phyloP scores from a whole-genome alignment of 1,140 invertebrate species.

The Cherax quadricarinatus region DNA sequence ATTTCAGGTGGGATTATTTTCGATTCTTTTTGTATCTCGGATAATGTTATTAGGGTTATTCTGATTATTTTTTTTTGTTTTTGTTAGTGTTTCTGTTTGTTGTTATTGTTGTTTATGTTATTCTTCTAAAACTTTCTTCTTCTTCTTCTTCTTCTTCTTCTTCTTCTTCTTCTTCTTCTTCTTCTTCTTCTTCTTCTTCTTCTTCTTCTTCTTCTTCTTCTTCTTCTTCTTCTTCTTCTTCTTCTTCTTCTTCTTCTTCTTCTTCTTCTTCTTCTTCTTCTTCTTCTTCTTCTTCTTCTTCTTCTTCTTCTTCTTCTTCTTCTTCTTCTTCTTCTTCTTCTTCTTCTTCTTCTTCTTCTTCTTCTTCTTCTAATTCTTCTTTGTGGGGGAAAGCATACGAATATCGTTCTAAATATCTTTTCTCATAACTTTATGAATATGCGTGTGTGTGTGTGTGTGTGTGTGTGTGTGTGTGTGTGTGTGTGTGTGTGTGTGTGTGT shows the following conservation, averaged over 20 bases:
- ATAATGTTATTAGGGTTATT: too few relatives aligned
- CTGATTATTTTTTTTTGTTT: too few relatives aligned
- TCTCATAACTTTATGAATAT: not conserved
- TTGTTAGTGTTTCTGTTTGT: too few relatives aligned
- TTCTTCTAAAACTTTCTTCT: too few relatives aligned
- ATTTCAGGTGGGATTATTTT: not conserved
- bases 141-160: too few relatives aligned
- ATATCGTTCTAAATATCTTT: not conserved
- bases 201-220: not conserved
- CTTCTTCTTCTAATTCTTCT: too few relatives aligned
- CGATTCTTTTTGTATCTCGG: not conserved
- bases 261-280: not conserved
- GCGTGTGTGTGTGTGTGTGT: not conserved
- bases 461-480: slow-evolving; percentile 34
- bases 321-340: not conserved
- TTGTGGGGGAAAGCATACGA: not conserved
- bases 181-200: not conserved
- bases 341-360: not conserved
- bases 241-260: not conserved
- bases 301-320: not conserved
- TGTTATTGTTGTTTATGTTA: too few relatives aligned
- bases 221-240: not conserved
- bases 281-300: not conserved
- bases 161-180: too few relatives aligned
- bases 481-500: slow-evolving; percentile 34